Evolutionary conservation across 2,888 invertebrate species (phyloP).

Genomic region (Dryocosmus kuriphilus): DNA sequence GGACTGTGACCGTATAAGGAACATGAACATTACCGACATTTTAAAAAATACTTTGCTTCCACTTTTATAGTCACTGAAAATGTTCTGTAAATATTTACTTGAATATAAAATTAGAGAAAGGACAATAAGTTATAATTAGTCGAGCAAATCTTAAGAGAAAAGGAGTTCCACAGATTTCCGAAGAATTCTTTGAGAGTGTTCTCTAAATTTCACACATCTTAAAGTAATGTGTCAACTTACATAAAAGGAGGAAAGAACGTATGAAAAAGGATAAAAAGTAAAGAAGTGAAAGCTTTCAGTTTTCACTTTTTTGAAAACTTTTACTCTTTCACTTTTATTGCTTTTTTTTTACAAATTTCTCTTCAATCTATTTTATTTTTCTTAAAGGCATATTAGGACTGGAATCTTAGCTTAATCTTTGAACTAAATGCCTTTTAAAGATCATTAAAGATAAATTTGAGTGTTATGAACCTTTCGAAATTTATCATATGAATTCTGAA

Average conservation of each 20-base stretch:
- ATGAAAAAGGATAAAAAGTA: background rate
- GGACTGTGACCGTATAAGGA: too few relatives aligned
- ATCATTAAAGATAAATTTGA: too few relatives aligned
- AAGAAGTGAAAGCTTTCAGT: conserved; percentile 12
- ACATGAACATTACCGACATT: too few relatives aligned
- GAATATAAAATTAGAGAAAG: background rate
- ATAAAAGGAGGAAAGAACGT: background rate
- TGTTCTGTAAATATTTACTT: background rate
- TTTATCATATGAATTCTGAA: too few relatives aligned
- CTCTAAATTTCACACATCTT: background rate
- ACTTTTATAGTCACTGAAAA: background rate
- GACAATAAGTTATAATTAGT: background rate
- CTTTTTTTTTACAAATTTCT: conserved; percentile 6
- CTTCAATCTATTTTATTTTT: background rate
- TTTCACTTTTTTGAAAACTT: conserved; percentile 4
- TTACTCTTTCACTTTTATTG: conserved; percentile 14
- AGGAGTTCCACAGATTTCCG: background rate
- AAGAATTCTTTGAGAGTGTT: background rate
- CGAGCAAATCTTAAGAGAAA: background rate
- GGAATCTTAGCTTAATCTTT: too few relatives aligned
- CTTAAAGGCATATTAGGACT: background rate
- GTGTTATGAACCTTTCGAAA: too few relatives aligned
- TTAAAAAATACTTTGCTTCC: too few relatives aligned
- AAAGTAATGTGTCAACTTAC: background rate
- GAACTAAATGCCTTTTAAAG: too few relatives aligned